A percentile compares a stretch with the other conserved stretches of the same genome.
Conservation (phyloP, 2,113 vertebrate species). For the Tympanuchus pallidicinctus region DNA sequence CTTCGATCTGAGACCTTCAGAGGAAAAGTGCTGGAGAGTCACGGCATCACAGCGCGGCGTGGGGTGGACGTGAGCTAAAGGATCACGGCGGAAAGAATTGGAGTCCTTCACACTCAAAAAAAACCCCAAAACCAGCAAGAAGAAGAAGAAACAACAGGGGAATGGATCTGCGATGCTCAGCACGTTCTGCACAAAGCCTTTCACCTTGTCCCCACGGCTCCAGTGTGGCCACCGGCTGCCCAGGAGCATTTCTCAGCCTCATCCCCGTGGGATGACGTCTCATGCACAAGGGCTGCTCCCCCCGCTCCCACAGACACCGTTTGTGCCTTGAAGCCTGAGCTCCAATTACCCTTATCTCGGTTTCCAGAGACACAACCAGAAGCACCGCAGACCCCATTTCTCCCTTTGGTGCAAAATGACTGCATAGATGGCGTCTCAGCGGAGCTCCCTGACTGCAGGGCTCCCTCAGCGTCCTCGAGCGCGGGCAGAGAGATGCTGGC, state of each 20-base stretch:
- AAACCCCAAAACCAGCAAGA: neutral
- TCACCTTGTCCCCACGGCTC: too few species aligned
- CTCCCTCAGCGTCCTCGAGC: neutral
- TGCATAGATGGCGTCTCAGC: neutral
- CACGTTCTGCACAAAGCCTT: neutral
- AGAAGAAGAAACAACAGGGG: neutral
- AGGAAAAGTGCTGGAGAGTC: neutral
- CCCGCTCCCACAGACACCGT: neutral
- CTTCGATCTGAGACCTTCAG: neutral
- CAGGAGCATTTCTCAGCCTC: neutral
- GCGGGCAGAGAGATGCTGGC: neutral
- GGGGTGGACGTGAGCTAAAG: too few species aligned
- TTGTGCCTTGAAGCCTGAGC: neutral
- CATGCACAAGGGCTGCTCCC: too few species aligned
- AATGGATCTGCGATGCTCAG: too few species aligned
- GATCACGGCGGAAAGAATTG: neutral
- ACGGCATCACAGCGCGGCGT: too few species aligned
- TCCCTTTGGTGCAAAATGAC: neutral
- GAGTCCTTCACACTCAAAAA: neutral
- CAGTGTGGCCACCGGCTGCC: neutral
- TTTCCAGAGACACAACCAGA: neutral
- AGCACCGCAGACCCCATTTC: neutral
- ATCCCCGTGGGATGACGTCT: fast-evolving
- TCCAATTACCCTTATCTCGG: neutral
- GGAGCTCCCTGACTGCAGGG: neutral